Evolutionary conservation across 1,140 invertebrate species (phyloP).

Genomic region (Yoshiicerus persimilis): DNA sequence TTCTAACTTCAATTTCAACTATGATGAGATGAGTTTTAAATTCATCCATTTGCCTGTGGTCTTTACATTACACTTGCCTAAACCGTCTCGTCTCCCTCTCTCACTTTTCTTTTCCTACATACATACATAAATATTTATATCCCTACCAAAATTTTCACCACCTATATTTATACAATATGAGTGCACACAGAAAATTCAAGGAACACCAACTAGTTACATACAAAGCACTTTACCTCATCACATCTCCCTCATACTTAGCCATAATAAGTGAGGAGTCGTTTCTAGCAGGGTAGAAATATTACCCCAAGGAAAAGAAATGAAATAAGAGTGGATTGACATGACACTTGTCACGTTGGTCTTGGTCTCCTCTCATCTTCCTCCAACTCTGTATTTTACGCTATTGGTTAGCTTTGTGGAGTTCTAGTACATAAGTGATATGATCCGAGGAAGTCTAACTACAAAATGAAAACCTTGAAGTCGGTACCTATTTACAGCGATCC

Average conservation of each 20-base stretch:
- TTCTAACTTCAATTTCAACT: not conserved
- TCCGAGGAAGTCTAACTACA: not conserved
- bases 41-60: not conserved
- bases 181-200: not conserved
- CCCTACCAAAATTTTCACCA: not conserved
- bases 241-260: too few species aligned
- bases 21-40: not conserved
- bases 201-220: not conserved
- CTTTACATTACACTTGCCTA: not conserved
- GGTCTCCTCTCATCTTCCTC: not conserved
- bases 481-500: not conserved
- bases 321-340: slow-evolving; percentile 22
- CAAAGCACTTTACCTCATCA: not conserved
- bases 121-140: not conserved
- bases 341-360: slow-evolving; percentile 3
- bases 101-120: not conserved
- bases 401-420: not conserved
- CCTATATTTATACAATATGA: too few species aligned
- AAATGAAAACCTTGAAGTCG: not conserved
- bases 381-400: not conserved
- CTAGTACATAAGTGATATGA: not conserved
- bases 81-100: not conserved
- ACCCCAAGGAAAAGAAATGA: not conserved
- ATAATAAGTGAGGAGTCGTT: not conserved
- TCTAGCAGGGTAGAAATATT: not conserved